Evolutionary conservation across 2,113 vertebrate genomes (phyloP).

Genomic region (Pachyramphus minor): DNA sequence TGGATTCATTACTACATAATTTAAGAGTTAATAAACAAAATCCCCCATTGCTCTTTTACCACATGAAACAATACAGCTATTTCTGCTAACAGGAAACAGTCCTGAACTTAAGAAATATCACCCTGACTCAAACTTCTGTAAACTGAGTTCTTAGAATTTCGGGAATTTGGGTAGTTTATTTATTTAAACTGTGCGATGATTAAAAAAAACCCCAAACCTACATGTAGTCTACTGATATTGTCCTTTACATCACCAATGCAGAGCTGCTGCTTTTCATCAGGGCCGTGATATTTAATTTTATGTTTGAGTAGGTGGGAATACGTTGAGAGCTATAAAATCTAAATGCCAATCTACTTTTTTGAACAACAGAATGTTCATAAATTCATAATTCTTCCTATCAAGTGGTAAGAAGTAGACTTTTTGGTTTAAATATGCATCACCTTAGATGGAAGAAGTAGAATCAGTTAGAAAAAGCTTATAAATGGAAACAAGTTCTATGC

Average conservation of each 20-base stretch:
- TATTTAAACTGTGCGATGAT: background rate
- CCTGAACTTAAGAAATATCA: background rate
- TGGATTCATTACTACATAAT: background rate
- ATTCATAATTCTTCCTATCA: background rate
- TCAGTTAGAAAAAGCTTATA: background rate
- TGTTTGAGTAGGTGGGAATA: constrained; percentile 54
- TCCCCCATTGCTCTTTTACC: background rate
- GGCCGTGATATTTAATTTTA: constrained; percentile 52
- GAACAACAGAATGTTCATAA: constrained; percentile 41
- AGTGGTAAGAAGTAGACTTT: background rate
- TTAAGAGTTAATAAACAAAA: background rate
- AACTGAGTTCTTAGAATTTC: background rate
- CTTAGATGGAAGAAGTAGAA: background rate
- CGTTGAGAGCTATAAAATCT: constrained; percentile 21
- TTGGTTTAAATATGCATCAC: constrained; percentile 8
- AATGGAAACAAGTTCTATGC: background rate
- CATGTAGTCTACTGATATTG: background rate
- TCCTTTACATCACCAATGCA: background rate
- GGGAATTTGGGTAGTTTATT: background rate
- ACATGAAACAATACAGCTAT: background rate
- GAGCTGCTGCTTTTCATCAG: constrained; percentile 48
- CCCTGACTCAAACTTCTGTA: background rate
- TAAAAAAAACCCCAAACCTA: background rate
- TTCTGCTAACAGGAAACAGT: background rate
- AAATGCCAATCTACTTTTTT: constrained; percentile 52